phyloP scores from a whole-genome alignment of 53 echinoderm and acorn worm species.

The Paelopatides confundens region DNA sequence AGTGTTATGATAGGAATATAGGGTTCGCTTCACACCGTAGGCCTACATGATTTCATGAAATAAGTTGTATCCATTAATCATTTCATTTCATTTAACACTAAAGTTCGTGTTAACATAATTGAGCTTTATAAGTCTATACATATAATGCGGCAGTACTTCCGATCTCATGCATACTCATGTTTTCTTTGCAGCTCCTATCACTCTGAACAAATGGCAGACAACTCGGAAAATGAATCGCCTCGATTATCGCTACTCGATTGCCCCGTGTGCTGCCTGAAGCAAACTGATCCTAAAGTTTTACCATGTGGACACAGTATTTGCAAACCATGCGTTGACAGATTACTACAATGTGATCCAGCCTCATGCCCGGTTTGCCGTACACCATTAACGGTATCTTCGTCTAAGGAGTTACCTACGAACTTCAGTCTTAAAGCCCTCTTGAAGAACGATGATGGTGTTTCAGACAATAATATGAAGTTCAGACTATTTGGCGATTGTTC shows the following conservation, averaged over 20 bases:
- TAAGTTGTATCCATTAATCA: no score
- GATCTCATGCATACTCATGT: no score
- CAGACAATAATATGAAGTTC: neutral
- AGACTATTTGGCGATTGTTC: neutral
- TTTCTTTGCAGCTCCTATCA: no score
- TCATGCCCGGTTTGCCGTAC: neutral
- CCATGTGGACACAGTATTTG: slow-evolving; percentile 4
- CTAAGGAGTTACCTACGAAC: neutral
- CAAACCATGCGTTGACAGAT: neutral
- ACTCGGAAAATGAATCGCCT: neutral
- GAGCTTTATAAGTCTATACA: no score
- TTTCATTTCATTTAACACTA: no score
- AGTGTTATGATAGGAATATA: no score
- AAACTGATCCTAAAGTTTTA: neutral
- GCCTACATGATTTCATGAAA: no score
- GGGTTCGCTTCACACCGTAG: no score
- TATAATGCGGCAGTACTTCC: no score
- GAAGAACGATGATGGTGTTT: neutral
- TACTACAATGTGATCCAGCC: neutral
- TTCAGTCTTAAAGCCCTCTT: neutral
- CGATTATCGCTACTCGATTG: neutral
- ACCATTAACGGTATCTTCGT: neutral
- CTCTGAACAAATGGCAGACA: no score
- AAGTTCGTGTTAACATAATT: no score
- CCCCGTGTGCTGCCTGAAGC: neutral